Base-by-base conservation (phyloP, 2,113 vertebrate species). In the Circaetus cinerascens region DNA sequence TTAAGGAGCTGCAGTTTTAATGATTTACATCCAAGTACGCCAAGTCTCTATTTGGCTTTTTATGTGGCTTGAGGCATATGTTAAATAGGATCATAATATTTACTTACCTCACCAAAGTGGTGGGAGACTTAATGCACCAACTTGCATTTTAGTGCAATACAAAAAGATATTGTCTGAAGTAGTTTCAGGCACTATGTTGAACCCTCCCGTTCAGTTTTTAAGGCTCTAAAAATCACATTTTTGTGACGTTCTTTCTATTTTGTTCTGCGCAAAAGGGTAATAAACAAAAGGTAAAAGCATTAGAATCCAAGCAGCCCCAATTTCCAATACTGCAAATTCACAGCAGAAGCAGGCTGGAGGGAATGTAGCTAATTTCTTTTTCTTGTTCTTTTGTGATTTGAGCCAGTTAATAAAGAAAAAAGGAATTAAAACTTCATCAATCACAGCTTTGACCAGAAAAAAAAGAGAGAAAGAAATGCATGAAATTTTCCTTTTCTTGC, bases 1-100 rank as follows among this genome's bases (percentile, higher is more conserved):
- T 94, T 92, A 95, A 89, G n/a, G 43, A 94, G 57, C 40, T 95
- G 80, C 66, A 91, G 66, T 95, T 92, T 89, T 94, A 95, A 90
- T 79, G 30, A 96, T 96, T 91, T 93, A 94, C 23, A 83, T 66
- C 50, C 81, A 95, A 62, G 53, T 36, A 76, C 0, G 7, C 77
- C 80, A 90, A 83, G 81, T 72, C 74, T 91, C 50, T 90, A 9
- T 91, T 73, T 69, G 53, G 21, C 53, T 85, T 95, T 94, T 93
- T 91, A 93, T 87, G 67, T 90, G 53, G 77, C 86, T 93, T 79
- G 73, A 95, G 91, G 86, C 91, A 66, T 94, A 91, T 79, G 89
- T 91, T 96, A 90, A 95, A 95, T 86, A 96, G 95, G 94, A 95
- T 89, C 94, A 87, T 94, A 95, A 91, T 95, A 95, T 96, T 97